Base-by-base conservation (phyloP, 2,888 invertebrate genomes). In the Pseudoips prasinana region DNA sequence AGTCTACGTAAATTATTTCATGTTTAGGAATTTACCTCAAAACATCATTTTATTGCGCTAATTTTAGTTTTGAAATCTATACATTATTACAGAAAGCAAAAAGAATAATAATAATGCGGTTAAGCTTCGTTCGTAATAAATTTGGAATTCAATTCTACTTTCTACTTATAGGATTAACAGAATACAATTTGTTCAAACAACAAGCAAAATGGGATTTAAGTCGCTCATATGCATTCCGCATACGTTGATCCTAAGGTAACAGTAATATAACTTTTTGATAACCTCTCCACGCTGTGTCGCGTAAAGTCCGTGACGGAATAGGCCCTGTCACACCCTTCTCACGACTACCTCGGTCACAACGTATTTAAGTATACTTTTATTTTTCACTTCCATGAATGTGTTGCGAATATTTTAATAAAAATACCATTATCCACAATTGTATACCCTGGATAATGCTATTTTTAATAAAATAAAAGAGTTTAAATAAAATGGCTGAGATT, bases 301-400 rank as follows among this genome's bases (percentile, higher is more conserved):
- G 62, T 58, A 63, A 65, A 68, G 65, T 68, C 69, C 63, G 64
- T 59, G 66, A 65, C 64, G 63, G 61, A 62, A 67, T 65, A 58
- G 61, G 58, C 61, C 52, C 69, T 72, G 80, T 80, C 81, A 75
- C 58, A 80, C 80, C 81, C 78, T 71, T 56, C 73, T 82, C 81
- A 76, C 58, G 51, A 52, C 60, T 59, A 41, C 60, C 63, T 64
- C 63, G 61, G 65, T 66, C 63, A 67, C 66, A 61, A 63, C 62
- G 64, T 58, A 64, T 64, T 64, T 58, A 14, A 3, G 5, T 5
- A 62, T 63, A 51, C 37, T 63, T 60, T 61, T 56, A 53, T 14
- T 57, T 52, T 57, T 50, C 33, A 33, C 39, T 39, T 40, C 22
- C 42, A 47, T 31, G 42, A 58, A 47, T 52, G 53, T 46, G 42